Conservation (phyloP, 2,888 invertebrate genomes). For the Disparrhopalites patrizii region DNA sequence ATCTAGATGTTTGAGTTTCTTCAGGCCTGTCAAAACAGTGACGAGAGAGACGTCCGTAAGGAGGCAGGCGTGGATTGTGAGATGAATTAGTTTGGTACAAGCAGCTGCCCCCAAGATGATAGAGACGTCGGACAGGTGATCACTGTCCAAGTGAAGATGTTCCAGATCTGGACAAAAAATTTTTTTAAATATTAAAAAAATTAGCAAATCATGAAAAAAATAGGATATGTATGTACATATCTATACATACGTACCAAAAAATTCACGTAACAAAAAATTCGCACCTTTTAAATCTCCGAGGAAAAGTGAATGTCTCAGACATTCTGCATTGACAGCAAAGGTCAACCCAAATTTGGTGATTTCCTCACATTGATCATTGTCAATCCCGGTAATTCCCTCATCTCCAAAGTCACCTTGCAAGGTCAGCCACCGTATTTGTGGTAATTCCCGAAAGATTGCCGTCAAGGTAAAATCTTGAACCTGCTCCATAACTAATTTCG, state of each 20-base stretch:
- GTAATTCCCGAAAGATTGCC: slow-evolving; percentile 6
- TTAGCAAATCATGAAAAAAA: neutral
- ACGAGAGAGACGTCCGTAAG: neutral
- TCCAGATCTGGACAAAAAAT: slow-evolving; percentile 8
- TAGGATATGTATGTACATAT: neutral
- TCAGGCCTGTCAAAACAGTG: neutral
- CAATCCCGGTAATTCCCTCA: slow-evolving; percentile 14
- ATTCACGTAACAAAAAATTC: neutral
- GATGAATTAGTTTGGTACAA: neutral
- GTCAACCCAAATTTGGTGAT: neutral
- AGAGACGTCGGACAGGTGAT: slow-evolving; percentile 3
- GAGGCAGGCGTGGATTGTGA: neutral
- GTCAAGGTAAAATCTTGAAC: slow-evolving; percentile 7
- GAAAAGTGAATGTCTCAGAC: neutral
- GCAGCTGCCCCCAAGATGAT: neutral
- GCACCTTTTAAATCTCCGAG: slow-evolving; percentile 8
- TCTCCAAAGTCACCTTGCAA: neutral
- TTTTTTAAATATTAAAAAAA: neutral
- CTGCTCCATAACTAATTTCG: neutral
- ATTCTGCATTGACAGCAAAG: neutral
- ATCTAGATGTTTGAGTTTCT: neutral
- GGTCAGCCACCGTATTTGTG: neutral
- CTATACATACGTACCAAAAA: neutral
- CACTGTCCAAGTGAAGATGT: slow-evolving; percentile 1
- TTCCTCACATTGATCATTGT: neutral